Percentiles rank a stretch among this genome's conserved stretches.
These are phyloP conservation scores for Daubentonia madagascariensis DNA, from an alignment of 2,113 vertebrate genomes.

Conservation along the genomic window DNA sequence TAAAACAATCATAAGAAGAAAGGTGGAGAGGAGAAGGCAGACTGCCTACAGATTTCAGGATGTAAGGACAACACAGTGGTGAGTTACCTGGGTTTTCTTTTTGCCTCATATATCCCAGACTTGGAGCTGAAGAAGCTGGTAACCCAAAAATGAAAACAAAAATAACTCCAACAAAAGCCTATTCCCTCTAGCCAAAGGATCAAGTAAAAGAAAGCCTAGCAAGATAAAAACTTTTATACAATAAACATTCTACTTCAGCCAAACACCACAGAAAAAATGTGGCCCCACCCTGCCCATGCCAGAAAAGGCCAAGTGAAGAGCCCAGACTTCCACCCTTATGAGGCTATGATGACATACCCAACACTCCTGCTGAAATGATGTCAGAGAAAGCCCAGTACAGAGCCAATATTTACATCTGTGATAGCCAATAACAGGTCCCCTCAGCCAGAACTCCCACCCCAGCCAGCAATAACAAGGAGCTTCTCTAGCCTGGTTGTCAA, in stretches of 20 bases:
- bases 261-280: background rate
- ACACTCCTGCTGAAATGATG: background rate
- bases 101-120: background rate
- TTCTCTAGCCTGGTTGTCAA: background rate
- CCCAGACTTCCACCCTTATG: background rate
- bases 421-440: background rate
- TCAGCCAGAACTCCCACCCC: background rate
- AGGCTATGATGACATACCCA: background rate
- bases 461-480: background rate
- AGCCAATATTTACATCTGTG: background rate
- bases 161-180: background rate
- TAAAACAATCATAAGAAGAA: background rate
- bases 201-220: background rate
- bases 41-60: background rate
- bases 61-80: background rate
- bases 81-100: background rate
- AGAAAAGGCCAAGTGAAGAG: background rate
- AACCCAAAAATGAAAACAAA: background rate
- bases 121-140: background rate
- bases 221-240: background rate
- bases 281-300: too few relatives aligned
- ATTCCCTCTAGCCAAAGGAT: background rate
- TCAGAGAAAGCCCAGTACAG: background rate
- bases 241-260: background rate
- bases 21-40: background rate